These are phyloP conservation scores for Gymnothorax javanicus DNA, from an alignment of 2,797 vertebrate species.

Conservation along the genomic window DNA sequence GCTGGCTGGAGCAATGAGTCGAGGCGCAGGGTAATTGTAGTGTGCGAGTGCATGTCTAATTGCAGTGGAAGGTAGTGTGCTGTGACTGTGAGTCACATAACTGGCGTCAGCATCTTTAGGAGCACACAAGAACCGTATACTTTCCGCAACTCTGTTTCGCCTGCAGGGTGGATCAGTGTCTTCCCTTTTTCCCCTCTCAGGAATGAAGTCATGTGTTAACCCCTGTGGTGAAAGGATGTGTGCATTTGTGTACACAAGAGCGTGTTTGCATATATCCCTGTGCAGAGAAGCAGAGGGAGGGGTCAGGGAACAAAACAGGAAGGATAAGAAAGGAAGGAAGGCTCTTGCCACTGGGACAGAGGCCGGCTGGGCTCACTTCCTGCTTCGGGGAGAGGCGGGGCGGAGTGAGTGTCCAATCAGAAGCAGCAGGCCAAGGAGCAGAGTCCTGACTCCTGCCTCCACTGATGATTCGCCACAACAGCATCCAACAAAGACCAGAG, in stretches of 20 bases:
- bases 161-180: not conserved
- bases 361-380: constrained; percentile 57
- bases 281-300: not conserved
- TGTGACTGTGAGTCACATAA: not conserved
- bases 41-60: not conserved
- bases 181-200: not conserved
- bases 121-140: not conserved
- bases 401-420: constrained; percentile 44
- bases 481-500: not conserved
- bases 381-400: constrained; percentile 50
- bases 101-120: not conserved
- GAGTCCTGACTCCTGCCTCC: constrained; percentile 41
- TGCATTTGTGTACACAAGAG: not conserved
- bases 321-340: constrained; percentile 51
- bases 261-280: not conserved
- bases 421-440: constrained; percentile 48
- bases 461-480: not conserved
- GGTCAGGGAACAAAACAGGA: not conserved
- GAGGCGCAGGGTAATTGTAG: constrained; percentile 5
- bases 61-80: not conserved
- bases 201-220: not conserved
- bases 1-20: not conserved
- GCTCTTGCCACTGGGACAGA: constrained; percentile 49
- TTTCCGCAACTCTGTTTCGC: not conserved
- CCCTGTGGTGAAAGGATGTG: constrained; percentile 2